A percentile compares a stretch with the other conserved stretches of the same genome.
Conservation (phyloP, 2,888 invertebrate species). For the Psylliodes chrysocephalus region DNA sequence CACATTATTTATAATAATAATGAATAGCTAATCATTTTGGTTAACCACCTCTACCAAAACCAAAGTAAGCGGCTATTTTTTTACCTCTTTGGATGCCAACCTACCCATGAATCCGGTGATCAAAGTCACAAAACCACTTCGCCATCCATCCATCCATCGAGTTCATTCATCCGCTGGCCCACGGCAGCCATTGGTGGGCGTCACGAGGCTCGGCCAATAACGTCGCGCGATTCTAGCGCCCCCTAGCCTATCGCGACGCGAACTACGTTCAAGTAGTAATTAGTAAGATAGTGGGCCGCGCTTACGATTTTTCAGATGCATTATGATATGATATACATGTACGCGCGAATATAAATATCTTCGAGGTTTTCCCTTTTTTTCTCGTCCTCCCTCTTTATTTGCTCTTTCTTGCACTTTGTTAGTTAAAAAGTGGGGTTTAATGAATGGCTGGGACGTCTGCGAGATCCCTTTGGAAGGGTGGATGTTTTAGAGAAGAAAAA, state of each 20-base stretch:
- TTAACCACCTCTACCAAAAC: too few species aligned
- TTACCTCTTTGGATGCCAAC: not conserved
- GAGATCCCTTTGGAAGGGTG: not conserved
- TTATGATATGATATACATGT: constrained; percentile 26
- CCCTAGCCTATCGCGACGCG: constrained; percentile 20
- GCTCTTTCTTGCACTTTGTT: constrained; percentile 31
- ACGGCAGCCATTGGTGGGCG: constrained; percentile 55
- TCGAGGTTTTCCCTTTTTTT: constrained; percentile 20
- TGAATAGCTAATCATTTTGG: too few species aligned
- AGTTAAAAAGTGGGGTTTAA: constrained; percentile 21
- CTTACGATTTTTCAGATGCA: constrained; percentile 18
- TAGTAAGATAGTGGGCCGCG: constrained; percentile 30
- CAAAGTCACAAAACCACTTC: constrained; percentile 4
- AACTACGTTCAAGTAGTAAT: constrained; percentile 32
- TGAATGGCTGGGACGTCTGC: constrained; percentile 20
- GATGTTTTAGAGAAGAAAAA: constrained; percentile 1
- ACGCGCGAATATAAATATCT: not conserved
- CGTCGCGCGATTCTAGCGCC: constrained; percentile 23
- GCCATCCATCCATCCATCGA: constrained; percentile 2
- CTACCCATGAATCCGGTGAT: not conserved
- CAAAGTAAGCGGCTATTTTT: too few species aligned
- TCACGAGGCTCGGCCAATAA: constrained; percentile 47
- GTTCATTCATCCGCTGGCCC: constrained; percentile 40
- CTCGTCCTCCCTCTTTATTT: constrained; percentile 17
- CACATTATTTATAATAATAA: too few species aligned